Conservation (phyloP, 1,140 invertebrate species). For the honey bee (Apis mellifera) region Amel_HAv3.1 CM009942.2:5208501-5209000, state of each 20-base stretch:
- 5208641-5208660: slow-evolving; percentile 69
- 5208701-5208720: slow-evolving; percentile 86
- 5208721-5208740: slow-evolving; percentile 84
- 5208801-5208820: slow-evolving; percentile 88
- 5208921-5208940: slow-evolving; percentile 16
- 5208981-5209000: slow-evolving; percentile 83
- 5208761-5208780: slow-evolving; percentile 84
- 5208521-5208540: slow-evolving; percentile 85
- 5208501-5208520: slow-evolving; percentile 68
- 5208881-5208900: neutral
- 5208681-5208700: slow-evolving; percentile 81
- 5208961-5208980: slow-evolving; percentile 82
- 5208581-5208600: slow-evolving; percentile 6
- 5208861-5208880: slow-evolving; percentile 9
- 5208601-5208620: neutral
- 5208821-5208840: slow-evolving; percentile 90
- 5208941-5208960: slow-evolving; percentile 82
- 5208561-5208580: slow-evolving; percentile 78
- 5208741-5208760: slow-evolving; percentile 84
- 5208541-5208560: slow-evolving; percentile 83
- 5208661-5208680: slow-evolving; percentile 83
- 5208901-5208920: neutral
- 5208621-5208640: slow-evolving; percentile 33
- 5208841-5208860: slow-evolving; percentile 36
- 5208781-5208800: slow-evolving; percentile 88